Conservation (phyloP, 2,797 vertebrate genomes). For the Brachyalestes nurse region DNA sequence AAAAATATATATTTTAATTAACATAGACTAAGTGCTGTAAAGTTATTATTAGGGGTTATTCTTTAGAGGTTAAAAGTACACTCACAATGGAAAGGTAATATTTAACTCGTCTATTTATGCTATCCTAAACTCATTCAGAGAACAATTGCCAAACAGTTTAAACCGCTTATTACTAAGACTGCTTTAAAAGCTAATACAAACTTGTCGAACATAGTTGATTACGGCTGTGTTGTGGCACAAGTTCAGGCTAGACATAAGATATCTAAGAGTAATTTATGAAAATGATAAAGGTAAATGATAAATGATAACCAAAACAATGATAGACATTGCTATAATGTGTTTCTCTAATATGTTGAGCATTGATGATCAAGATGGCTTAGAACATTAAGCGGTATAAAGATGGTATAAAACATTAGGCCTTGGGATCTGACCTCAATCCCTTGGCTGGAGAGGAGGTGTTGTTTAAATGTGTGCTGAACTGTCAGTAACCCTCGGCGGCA, state of each 20-base stretch:
- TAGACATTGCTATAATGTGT: not conserved
- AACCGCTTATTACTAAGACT: not conserved
- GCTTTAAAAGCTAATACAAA: not conserved
- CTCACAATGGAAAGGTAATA: no score
- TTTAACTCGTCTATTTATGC: not conserved
- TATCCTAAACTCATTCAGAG: not conserved
- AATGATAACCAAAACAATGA: not conserved
- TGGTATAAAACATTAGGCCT: not conserved
- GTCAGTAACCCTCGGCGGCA: slow-evolving; percentile 17
- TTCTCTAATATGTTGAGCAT: not conserved
- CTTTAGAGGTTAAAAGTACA: no score
- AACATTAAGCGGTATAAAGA: no score
- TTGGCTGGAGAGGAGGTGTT: not conserved
- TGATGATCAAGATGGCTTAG: not conserved
- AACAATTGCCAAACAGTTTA: not conserved
- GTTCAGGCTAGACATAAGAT: not conserved
- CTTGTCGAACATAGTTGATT: not conserved
- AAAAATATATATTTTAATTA: no score
- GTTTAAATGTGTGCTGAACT: slow-evolving; percentile 34
- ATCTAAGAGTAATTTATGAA: no score
- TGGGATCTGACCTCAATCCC: not conserved
- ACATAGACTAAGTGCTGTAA: no score
- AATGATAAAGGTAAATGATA: not conserved
- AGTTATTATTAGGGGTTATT: no score
- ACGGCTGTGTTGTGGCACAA: not conserved